Base-by-base conservation (phyloP, 2,888 invertebrate genomes). In the Ecliptopera silaceata region DNA sequence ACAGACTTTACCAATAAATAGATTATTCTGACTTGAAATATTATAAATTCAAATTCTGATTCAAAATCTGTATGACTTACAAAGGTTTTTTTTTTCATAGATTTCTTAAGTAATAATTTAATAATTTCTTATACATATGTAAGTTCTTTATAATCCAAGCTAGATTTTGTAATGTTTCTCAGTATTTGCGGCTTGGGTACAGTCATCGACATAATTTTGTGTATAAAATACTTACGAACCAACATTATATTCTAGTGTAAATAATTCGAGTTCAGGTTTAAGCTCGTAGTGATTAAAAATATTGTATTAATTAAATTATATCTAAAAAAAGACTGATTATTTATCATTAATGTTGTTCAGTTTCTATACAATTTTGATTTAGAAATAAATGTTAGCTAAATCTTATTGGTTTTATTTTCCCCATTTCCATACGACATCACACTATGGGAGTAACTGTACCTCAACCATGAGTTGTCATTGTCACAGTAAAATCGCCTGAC, bases 321-420 rank as follows among this genome's bases (percentile, higher is more conserved):
- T 86, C 84, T 82, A 82, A 80, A 81, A 82, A 75, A 89, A 88
- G 90, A 88, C 90, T 89, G 90, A 89, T 82, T 84, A 81, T 78
- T 77, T 78, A 80, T 76, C 75, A 71, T 71, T 66, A 77, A 75
- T 79, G 70, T 82, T 83, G 77, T 85, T 86, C 79, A 60, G 74
- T 84, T 82, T 82, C 79, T 84, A 79, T 79, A 84, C 75, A 79
- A 77, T 77, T 80, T 79, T 80, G 70, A 74, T 77, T 74, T 82
- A 77, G 74, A 71, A 85, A 85, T 88, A 84, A 85, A 88, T 84
- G 84, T 86, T 86, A 86, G 86, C 79, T 69, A 76, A 39, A 42
- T 18, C 39, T 8, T n/a, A 5, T n/a, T 17, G 2, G 32, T 49
- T 51, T 57, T 22, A 22, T 43, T 49, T 15, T 13, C n/a, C n/a